Evolutionary conservation across 2,113 vertebrate species (phyloP).

Genomic region (Struthidea cinerea): DNA sequence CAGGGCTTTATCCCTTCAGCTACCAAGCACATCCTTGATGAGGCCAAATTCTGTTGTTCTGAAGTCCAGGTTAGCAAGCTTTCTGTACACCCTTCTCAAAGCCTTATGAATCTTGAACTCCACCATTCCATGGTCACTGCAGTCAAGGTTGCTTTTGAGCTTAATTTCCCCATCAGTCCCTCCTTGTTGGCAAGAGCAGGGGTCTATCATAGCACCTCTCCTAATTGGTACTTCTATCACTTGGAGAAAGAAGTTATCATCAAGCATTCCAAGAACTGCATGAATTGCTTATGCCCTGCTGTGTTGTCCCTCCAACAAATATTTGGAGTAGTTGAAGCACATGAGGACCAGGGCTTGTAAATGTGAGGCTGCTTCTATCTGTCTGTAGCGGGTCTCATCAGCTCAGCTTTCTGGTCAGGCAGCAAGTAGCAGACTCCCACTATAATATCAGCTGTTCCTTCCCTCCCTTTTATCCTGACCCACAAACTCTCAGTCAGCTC

Average conservation of each 20-base stretch:
- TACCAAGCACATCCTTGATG: background rate
- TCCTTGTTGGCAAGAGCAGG: background rate
- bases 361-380: background rate
- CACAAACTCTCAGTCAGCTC: background rate
- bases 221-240: background rate
- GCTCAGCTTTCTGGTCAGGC: background rate
- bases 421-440: fast-evolving
- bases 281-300: background rate
- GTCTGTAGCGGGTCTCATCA: background rate
- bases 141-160: background rate
- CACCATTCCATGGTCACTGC: background rate
- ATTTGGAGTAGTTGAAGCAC: background rate
- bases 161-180: background rate
- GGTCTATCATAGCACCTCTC: background rate
- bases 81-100: background rate
- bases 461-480: background rate
- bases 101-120: background rate
- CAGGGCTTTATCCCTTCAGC: background rate
- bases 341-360: background rate
- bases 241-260: background rate
- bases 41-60: background rate
- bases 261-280: background rate
- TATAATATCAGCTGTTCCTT: background rate
- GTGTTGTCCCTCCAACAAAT: background rate
- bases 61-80: background rate